phyloP scores from a whole-genome alignment of 2,113 vertebrate genomes.

The Dryoscopus gambensis region DNA sequence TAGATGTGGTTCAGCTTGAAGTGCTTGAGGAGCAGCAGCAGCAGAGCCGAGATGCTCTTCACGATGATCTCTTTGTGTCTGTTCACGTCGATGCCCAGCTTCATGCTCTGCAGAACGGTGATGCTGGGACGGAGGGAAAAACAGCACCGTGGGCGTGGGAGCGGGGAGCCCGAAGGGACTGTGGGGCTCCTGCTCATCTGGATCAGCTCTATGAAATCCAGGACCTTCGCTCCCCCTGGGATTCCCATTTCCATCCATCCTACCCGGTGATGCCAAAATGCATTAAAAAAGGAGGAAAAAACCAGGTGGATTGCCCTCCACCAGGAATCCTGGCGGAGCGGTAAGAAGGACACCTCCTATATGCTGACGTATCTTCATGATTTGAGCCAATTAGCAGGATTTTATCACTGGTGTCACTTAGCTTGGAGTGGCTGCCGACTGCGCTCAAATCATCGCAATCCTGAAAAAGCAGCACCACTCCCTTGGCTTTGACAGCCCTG shows the following conservation, averaged over 20 bases:
- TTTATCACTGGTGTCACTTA: not conserved
- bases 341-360: not conserved
- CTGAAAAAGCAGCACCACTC: not conserved
- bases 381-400: not conserved
- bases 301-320: not conserved
- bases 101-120: slow-evolving; percentile 98
- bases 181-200: not conserved
- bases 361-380: not conserved
- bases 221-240: accelerated
- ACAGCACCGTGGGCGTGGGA: not conserved
- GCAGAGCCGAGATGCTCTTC: slow-evolving; percentile 89
- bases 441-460: accelerated
- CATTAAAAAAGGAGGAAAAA: not conserved
- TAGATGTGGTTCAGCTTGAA: slow-evolving; percentile 95
- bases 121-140: slow-evolving; percentile 70
- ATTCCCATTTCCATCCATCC: not conserved
- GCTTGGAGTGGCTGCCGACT: not conserved
- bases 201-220: not conserved
- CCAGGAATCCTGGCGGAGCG: accelerated
- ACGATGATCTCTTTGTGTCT: slow-evolving; percentile 97
- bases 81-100: slow-evolving; percentile 94
- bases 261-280: not conserved
- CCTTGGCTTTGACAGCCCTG: not conserved
- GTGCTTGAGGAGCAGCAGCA: slow-evolving; percentile 94
- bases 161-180: not conserved